These are phyloP conservation scores for Syrista parreyssii DNA, from an alignment of 2,888 invertebrate species.

Conservation along the genomic window DNA sequence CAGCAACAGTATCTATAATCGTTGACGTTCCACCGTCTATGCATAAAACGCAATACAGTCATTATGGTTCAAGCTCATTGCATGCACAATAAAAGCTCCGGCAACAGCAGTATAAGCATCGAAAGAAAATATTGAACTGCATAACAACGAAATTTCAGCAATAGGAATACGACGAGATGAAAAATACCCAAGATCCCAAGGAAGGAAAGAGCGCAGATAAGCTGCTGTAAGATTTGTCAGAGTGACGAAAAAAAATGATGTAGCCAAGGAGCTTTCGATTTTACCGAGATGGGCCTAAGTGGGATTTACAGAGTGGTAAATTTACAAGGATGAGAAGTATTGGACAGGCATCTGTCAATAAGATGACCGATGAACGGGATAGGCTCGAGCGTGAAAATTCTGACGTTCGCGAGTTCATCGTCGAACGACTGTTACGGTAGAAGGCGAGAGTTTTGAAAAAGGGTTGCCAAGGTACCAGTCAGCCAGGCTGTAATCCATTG, in stretches of 20 bases:
- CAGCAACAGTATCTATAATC: neutral
- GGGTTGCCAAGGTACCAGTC: neutral
- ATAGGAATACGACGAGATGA: neutral
- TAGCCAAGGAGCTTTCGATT: neutral
- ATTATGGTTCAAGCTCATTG: slow-evolving; percentile 8
- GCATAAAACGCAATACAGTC: slow-evolving; percentile 36
- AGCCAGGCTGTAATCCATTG: neutral
- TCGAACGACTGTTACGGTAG: neutral
- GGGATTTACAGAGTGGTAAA: neutral
- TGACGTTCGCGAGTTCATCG: neutral
- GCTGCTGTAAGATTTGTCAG: neutral
- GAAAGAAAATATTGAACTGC: neutral
- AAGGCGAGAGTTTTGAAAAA: neutral
- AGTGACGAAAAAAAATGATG: neutral
- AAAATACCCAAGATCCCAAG: neutral
- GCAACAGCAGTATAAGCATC: neutral
- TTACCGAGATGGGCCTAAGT: neutral
- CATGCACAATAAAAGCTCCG: neutral
- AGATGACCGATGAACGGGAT: neutral
- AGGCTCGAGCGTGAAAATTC: neutral
- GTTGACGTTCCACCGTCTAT: slow-evolving; percentile 22
- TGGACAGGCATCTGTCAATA: neutral
- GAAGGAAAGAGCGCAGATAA: neutral
- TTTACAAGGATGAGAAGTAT: neutral
- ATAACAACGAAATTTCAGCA: neutral